Conservation (phyloP, 2,888 invertebrate genomes). For the Sussaba pulchella region DNA sequence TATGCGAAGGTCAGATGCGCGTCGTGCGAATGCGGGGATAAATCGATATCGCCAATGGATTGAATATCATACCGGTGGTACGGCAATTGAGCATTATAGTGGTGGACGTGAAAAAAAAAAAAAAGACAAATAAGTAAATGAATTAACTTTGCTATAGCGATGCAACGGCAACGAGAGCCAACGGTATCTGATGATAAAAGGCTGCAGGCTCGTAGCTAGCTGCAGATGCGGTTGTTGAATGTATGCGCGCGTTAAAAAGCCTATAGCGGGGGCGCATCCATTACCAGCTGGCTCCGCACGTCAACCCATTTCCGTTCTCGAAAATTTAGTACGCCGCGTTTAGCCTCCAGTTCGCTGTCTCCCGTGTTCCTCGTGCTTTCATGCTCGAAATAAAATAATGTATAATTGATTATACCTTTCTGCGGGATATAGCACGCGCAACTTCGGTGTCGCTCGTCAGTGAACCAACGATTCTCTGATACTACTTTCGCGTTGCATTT, state of each 20-base stretch:
- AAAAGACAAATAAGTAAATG: not conserved
- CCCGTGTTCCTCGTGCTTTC: constrained; percentile 6
- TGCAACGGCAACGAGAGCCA: not conserved
- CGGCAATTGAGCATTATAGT: not conserved
- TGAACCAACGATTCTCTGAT: not conserved
- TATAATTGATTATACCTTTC: constrained; percentile 39
- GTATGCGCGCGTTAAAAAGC: not conserved
- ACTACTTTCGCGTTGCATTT: not conserved
- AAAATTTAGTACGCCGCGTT: constrained; percentile 32
- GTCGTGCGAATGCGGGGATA: not conserved
- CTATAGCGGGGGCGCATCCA: constrained; percentile 22
- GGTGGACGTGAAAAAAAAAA: not conserved
- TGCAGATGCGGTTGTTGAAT: constrained; percentile 9
- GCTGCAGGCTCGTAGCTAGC: not conserved
- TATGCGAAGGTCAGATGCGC: too few species aligned
- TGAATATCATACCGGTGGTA: not conserved
- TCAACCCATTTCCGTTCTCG: constrained; percentile 35
- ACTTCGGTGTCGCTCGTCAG: not conserved
- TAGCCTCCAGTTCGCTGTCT: constrained; percentile 3
- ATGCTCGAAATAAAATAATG: constrained; percentile 36
- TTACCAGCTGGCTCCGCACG: constrained; percentile 35
- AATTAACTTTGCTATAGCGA: not conserved
- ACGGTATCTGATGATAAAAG: not conserved
- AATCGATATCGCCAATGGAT: not conserved
- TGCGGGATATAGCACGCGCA: not conserved